Base-by-base conservation (phyloP, 2,888 invertebrate species). In the Acleris holmiana region DNA sequence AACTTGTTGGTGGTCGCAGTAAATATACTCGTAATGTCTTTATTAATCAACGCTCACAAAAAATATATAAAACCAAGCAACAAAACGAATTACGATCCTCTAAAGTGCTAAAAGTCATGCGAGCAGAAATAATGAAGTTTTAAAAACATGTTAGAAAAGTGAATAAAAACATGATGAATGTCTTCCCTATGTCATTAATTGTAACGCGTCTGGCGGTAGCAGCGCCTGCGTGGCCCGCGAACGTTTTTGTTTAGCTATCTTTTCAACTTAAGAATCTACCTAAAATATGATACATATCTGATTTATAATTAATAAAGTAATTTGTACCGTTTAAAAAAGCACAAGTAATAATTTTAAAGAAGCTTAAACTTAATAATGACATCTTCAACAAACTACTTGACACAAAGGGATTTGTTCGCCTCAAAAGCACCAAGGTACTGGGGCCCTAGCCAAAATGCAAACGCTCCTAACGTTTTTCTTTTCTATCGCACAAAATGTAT, bases 11-110 rank as follows among this genome's bases (percentile, higher is more conserved):
- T 61, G 51, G 53, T 67, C 66, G 51, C 68, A 68, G 72, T 72
- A 72, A 74, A 75, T 71, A 71, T 75, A 73, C 70, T 70, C 67
- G 65, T 75, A 75, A 75, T 75, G 74, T 73, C 74, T 76, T 72
- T 66, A 75, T 76, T 73, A 74, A 71, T 69, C 61, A 59, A 70
- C 60, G 35, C 56, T 17, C 60, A 66, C 58, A 69, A 74, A 71
- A 72, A 70, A 63, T n/a, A 71, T 67, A 69, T 70, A 72, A 69
- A 62, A 58, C 71, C 48, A 60, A 65, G 58, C 65, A 54, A 55
- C 61, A 70, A 70, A 70, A 73, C 72, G 69, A 47, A 62, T 64
- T 61, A 68, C 29, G 57, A 44, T 41, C 64, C 21, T 51, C 57
- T 66, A 67, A 69, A 69, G 71, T 71, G 73, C 68, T 68, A 65